These are phyloP conservation scores for Cerastis leucographa DNA, from an alignment of 2,888 invertebrate genomes.

Conservation along the genomic window DNA sequence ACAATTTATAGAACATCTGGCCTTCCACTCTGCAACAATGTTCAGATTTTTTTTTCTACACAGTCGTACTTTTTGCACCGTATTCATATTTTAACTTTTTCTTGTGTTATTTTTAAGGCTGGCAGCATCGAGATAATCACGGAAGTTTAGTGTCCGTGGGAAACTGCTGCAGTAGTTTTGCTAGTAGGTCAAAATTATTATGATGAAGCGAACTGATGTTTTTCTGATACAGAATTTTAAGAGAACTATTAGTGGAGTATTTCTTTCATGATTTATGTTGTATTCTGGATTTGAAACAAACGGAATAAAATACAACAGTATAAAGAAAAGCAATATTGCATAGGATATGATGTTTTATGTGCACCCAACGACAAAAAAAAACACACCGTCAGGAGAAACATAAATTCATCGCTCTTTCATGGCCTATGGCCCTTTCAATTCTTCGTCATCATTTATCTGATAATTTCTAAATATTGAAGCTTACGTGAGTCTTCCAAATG, in stretches of 20 bases:
- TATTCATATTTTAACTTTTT: constrained; percentile 56
- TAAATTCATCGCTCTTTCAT: neutral
- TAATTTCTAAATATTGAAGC: neutral
- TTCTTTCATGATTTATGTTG: neutral
- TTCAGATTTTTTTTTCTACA: constrained; percentile 53
- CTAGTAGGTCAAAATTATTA: constrained; percentile 48
- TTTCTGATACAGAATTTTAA: constrained; percentile 8
- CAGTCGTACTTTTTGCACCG: constrained; percentile 43
- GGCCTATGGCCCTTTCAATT: neutral
- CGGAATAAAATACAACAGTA: neutral
- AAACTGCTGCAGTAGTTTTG: constrained; percentile 33
- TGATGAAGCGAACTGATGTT: constrained; percentile 29
- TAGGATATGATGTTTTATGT: no score
- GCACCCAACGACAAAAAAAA: no score
- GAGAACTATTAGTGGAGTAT: constrained; percentile 2
- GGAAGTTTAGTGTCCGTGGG: constrained; percentile 47
- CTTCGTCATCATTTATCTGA: neutral
- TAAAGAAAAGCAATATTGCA: neutral
- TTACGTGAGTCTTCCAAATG: neutral
- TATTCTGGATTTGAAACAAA: neutral
- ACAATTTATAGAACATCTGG: constrained; percentile 66
- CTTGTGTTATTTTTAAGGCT: constrained; percentile 50
- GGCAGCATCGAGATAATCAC: constrained; percentile 59
- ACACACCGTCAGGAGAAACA: neutral
- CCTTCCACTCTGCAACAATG: constrained; percentile 50